phyloP scores from a whole-genome alignment of 2,888 invertebrate species.

The Diogma glabrata region DNA sequence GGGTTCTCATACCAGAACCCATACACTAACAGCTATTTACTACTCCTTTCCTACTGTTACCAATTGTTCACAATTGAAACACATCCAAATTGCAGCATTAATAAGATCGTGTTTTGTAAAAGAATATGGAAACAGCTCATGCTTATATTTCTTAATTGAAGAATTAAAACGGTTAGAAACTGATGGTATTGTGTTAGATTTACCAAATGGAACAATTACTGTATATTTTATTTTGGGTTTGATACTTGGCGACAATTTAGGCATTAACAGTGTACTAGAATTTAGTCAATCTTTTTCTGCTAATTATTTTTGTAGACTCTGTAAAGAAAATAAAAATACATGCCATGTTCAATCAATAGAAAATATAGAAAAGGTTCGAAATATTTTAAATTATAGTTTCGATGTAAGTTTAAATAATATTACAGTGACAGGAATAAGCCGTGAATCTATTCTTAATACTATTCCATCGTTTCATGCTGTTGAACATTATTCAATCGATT shows the following conservation, averaged over 20 bases:
- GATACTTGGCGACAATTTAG: background rate
- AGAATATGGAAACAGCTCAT: background rate
- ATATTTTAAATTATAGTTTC: background rate
- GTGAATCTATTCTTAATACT: background rate
- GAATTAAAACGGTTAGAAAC: background rate
- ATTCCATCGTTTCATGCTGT: background rate
- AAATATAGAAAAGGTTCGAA: background rate
- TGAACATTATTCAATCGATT: background rate
- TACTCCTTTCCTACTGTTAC: slow-evolving; percentile 1
- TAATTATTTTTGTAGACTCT: background rate
- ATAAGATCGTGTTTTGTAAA: slow-evolving; percentile 4
- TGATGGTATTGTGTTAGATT: background rate
- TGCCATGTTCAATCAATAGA: background rate
- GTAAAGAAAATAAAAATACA: background rate
- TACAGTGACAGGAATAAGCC: background rate
- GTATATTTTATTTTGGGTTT: background rate
- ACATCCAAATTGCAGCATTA: background rate
- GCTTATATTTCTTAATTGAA: background rate
- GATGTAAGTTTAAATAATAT: background rate
- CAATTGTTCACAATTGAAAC: background rate
- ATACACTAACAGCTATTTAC: background rate
- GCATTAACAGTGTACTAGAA: background rate
- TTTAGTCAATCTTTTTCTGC: slow-evolving; percentile 2
- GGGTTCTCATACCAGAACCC: background rate
- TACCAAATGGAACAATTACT: background rate